Base-by-base conservation (phyloP, 1,140 invertebrate genomes). In the Parapsyche elsis region DNA sequence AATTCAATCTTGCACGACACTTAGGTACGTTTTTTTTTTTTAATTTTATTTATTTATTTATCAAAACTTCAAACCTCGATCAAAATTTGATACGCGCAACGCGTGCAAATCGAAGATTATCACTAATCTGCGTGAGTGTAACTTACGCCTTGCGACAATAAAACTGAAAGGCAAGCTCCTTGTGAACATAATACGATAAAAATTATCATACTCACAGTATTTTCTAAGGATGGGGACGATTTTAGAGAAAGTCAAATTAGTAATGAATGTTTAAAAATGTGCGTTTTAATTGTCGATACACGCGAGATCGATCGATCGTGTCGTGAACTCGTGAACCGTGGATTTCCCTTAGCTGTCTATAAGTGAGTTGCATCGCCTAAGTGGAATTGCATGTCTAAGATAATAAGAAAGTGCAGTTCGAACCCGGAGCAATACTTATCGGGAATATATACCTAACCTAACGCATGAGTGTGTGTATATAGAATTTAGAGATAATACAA, bases 381-480 rank as follows among this genome's bases (percentile, higher is more conserved):
- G 82, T 83, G 82, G 79, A 81, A 81, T 83, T 81, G 77, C 82
- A 75, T 83, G 82, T 83, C 79, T 76, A 71, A 83, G 82, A 83
- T 83, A 83, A 76, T 81, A 79, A 46, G 77, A 77, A 79, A 81
- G 82, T 81, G 81, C 79, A 83, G 49, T 73, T 57, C 30, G 78
- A 44, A 24, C 64, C 30, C 53, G 2, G 75, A 44, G 70, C 59
- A 14, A 26, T 71, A 73, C 71, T 78, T 78, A 78, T 78, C 77
- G 44, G 64, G 61, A 45, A 67, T 23, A 67, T 46, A 73, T 53
- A 53, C 16, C 10, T 53, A 64, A 7, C 7, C n/a, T 7, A 7
- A 64, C n/a, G 59, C 16, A 2, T 23, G n/a, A 71, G 38, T 46
- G 16, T 23, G 19, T n/a, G 71, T 44, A 9, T 14, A 46, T 26